Evolutionary conservation across 2,888 invertebrate species (phyloP).

Genomic region (Phaedon cochleariae): DNA sequence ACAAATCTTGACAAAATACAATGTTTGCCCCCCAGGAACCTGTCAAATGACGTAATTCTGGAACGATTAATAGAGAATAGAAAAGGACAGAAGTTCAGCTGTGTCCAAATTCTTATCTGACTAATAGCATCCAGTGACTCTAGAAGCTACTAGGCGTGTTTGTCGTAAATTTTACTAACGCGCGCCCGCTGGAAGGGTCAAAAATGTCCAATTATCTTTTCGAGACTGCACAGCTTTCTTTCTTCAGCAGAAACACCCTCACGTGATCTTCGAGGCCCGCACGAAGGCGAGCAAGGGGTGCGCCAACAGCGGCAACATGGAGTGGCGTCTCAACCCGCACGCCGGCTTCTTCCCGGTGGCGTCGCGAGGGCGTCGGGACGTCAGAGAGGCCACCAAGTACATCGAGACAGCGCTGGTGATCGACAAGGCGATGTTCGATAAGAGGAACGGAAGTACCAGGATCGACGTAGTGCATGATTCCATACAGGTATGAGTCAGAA

Average conservation of each 20-base stretch:
- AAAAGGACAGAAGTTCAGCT: too few relatives aligned
- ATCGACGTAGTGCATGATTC: conserved; percentile 81
- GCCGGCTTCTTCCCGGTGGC: conserved; percentile 58
- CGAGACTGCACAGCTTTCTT: conserved; percentile 54
- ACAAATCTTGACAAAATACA: too few relatives aligned
- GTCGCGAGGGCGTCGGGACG: conserved; percentile 70
- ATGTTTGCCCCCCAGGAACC: too few relatives aligned
- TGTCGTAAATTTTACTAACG: too few relatives aligned
- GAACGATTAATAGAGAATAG: too few relatives aligned
- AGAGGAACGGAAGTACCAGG: conserved; percentile 87
- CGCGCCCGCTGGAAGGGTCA: too few relatives aligned
- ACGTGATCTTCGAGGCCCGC: conserved; percentile 95
- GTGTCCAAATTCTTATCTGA: too few relatives aligned
- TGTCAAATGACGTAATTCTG: too few relatives aligned
- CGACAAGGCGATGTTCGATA: conserved; percentile 96
- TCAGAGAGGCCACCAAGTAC: conserved; percentile 90
- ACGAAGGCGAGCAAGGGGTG: conserved; percentile 92
- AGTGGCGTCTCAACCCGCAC: conserved; percentile 71
- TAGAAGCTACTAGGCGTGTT: too few relatives aligned
- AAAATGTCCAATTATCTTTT: too few relatives aligned
- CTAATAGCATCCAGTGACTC: too few relatives aligned
- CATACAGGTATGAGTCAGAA: conserved; percentile 61
- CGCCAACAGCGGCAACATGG: conserved; percentile 81
- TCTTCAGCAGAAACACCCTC: conserved; percentile 95
- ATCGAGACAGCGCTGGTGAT: conserved; percentile 95